Evolutionary conservation across 2,888 invertebrate species (phyloP).

Genomic region (Fragum whitleyi): DNA sequence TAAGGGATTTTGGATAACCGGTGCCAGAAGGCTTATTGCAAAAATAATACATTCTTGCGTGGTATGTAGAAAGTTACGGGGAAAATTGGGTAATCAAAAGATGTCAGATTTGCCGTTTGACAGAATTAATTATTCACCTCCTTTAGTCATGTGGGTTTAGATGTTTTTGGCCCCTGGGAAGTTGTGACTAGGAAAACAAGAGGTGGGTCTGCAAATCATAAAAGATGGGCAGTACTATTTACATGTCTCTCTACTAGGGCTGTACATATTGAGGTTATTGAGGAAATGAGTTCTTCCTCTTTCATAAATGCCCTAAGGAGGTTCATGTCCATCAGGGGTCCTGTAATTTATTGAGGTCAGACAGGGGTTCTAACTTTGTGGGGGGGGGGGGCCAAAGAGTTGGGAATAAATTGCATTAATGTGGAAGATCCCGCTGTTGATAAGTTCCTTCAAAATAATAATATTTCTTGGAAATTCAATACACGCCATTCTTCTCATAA

Average conservation of each 20-base stretch:
- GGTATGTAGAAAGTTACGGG: conserved; percentile 43
- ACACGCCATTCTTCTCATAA: conserved; percentile 49
- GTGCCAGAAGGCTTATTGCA: conserved; percentile 41
- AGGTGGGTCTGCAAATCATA: neutral
- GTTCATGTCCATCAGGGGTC: conserved; percentile 41
- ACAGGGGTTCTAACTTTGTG: conserved; percentile 55
- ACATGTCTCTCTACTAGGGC: conserved; percentile 53
- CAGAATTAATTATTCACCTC: conserved; percentile 47
- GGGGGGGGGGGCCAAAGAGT: conserved; percentile 36
- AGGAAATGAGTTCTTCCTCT: conserved; percentile 40
- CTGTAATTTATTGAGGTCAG: conserved; percentile 43
- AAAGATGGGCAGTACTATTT: conserved; percentile 56
- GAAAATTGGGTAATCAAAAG: conserved; percentile 29
- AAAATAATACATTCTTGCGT: conserved; percentile 47
- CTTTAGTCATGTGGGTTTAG: conserved; percentile 54
- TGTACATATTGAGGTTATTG: conserved; percentile 61
- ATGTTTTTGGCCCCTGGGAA: conserved; percentile 60
- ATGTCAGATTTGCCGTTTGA: conserved; percentile 59
- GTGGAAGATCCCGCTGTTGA: conserved; percentile 36
- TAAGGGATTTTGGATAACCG: conserved; percentile 60
- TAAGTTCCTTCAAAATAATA: neutral
- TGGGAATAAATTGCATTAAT: conserved; percentile 13
- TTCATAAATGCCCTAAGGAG: conserved; percentile 35
- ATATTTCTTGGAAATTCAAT: conserved; percentile 51
- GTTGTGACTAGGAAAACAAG: conserved; percentile 43